phyloP scores from a whole-genome alignment of 2,113 vertebrate species.

The Colistium nudipinnis region DNA sequence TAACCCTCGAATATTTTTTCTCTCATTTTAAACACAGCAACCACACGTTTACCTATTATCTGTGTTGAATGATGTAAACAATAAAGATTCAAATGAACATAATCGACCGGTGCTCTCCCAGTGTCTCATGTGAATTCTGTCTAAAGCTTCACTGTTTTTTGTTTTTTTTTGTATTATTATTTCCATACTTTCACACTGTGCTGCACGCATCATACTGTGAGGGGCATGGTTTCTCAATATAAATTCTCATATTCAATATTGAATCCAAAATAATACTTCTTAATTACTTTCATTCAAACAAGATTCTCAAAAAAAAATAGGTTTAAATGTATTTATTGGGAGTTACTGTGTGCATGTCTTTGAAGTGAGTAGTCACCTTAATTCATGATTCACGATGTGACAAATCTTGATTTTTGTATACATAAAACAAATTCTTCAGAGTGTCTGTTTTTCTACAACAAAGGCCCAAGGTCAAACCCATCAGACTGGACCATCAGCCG shows the following conservation, averaged over 20 bases:
- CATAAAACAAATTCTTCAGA: neutral
- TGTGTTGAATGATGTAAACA: constrained; percentile 82
- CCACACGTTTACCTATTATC: constrained; percentile 72
- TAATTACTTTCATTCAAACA: too few relatives aligned
- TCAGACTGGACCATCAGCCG: constrained; percentile 31
- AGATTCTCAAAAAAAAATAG: too few relatives aligned
- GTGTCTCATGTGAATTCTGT: neutral
- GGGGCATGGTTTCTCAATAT: neutral
- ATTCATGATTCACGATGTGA: too few relatives aligned
- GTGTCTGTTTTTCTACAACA: constrained; percentile 30
- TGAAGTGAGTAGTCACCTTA: too few relatives aligned
- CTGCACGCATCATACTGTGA: neutral
- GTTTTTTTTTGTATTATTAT: neutral
- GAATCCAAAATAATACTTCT: neutral
- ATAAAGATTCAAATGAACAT: constrained; percentile 79
- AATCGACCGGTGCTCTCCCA: neutral
- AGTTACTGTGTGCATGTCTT: too few relatives aligned
- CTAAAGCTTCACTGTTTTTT: too few relatives aligned
- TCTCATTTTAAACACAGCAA: constrained; percentile 62
- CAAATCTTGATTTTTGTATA: too few relatives aligned
- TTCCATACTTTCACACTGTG: neutral
- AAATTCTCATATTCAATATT: neutral
- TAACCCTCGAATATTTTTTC: constrained; percentile 42
- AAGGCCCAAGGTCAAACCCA: constrained; percentile 43
- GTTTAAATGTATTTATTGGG: neutral